Conservation (phyloP, 2,888 invertebrate species). For the Rotaria magnacalcarata region DNA sequence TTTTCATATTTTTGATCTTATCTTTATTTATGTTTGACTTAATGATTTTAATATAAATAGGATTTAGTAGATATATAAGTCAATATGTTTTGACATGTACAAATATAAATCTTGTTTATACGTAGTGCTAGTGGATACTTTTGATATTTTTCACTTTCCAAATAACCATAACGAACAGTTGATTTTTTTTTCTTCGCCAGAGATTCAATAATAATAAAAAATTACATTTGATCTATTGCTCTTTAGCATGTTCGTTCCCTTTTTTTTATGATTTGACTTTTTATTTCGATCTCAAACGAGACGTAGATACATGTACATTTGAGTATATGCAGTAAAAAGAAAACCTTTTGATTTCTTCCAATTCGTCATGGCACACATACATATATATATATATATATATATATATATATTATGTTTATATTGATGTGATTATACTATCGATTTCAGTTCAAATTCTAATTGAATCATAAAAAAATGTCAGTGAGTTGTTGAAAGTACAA, state of each 20-base stretch:
- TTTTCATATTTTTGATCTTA: not conserved
- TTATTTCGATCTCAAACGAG: not conserved
- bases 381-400: not conserved
- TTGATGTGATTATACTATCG: not conserved
- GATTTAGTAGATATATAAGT: not conserved
- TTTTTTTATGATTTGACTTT: constrained; percentile 16
- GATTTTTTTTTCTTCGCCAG: not conserved
- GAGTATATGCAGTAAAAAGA: not conserved
- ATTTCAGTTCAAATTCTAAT: constrained; percentile 2
- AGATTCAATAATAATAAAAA: not conserved
- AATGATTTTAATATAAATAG: not conserved
- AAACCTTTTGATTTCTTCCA: not conserved
- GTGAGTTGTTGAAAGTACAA: not conserved
- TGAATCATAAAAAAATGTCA: not conserved
- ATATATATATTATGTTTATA: too few relatives aligned
- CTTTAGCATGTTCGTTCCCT: not conserved
- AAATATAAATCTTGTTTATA: not conserved
- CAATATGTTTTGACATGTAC: not conserved
- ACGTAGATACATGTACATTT: not conserved
- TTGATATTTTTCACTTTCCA: not conserved
- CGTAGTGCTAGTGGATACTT: not conserved
- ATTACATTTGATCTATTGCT: not conserved
- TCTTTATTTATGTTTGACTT: not conserved
- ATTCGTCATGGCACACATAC: not conserved
- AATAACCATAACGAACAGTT: not conserved